These are phyloP conservation scores for Lineus longissimus DNA, from an alignment of 1,140 invertebrate genomes.

Conservation along the genomic window DNA sequence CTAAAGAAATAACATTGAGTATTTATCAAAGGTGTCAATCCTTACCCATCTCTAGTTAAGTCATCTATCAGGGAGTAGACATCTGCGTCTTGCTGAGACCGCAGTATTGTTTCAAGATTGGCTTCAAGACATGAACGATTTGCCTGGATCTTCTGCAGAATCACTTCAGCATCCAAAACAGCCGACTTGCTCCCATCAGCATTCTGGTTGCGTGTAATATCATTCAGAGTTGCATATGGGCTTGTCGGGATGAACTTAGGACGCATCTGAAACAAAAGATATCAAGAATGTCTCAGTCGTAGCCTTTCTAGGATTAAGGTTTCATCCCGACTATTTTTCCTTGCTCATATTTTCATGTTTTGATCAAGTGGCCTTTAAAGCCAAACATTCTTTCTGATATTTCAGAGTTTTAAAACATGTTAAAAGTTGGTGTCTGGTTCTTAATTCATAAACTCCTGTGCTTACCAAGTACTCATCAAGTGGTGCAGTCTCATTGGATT, in stretches of 20 bases:
- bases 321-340: too few species aligned
- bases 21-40: too few species aligned
- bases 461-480: constrained; percentile 8
- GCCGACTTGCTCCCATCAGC: constrained; percentile 3
- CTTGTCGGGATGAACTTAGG: neutral
- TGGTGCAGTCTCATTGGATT: constrained; percentile 1
- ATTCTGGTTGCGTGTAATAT: neutral
- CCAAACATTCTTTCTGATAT: too few species aligned
- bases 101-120: constrained; percentile 35
- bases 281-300: too few species aligned
- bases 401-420: too few species aligned
- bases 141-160: constrained; percentile 29
- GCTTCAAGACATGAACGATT: constrained; percentile 32
- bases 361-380: too few species aligned
- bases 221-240: constrained; percentile 8
- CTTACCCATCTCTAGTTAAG: constrained; percentile 10
- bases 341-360: too few species aligned
- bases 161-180: constrained; percentile 28
- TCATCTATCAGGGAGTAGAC: constrained; percentile 30
- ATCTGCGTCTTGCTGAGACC: constrained; percentile 30
- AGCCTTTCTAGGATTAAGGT: too few species aligned
- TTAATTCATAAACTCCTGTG: neutral
- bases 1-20: too few species aligned
- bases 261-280: neutral
- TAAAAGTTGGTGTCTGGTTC: too few species aligned